Conservation (phyloP, 2,888 invertebrate species). For the Drosophila seclusa region DNA sequence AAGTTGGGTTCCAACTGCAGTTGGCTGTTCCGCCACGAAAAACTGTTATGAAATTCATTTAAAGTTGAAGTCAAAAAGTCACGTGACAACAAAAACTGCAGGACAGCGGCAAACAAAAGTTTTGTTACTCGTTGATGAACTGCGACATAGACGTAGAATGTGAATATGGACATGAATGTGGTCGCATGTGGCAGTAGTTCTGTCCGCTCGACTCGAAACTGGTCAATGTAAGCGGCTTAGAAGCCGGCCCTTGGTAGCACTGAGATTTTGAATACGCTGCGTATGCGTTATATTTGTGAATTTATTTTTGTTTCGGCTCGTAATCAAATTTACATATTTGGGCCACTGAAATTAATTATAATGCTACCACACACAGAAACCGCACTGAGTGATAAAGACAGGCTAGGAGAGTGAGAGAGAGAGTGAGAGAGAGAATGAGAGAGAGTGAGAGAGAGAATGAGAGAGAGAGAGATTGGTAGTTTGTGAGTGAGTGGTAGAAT, state of each 20-base stretch:
- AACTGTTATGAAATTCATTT: constrained; percentile 72
- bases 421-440: background rate
- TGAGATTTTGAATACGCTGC: constrained; percentile 52
- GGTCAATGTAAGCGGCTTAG: constrained; percentile 77
- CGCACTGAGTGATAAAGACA: constrained; percentile 33
- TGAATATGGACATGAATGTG: constrained; percentile 23
- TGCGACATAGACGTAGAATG: constrained; percentile 46
- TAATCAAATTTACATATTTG: constrained; percentile 77
- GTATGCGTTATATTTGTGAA: constrained; percentile 70
- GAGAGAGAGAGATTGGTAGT: constrained; percentile 2
- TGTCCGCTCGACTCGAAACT: constrained; percentile 35
- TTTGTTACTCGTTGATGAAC: constrained; percentile 66
- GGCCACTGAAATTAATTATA: constrained; percentile 75
- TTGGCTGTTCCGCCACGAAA: constrained; percentile 32
- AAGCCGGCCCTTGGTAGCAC: constrained; percentile 36
- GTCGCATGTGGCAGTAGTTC: constrained; percentile 54
- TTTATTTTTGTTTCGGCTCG: constrained; percentile 58
- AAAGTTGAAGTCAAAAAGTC: constrained; percentile 73
- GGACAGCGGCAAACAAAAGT: constrained; percentile 54
- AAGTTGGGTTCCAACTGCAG: constrained; percentile 49
- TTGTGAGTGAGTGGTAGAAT: constrained; percentile 29
- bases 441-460: constrained; percentile 5
- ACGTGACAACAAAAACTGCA: constrained; percentile 37
- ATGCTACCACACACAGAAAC: constrained; percentile 55
- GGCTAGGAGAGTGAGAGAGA: background rate